These are phyloP conservation scores for Villa cingulata DNA, from an alignment of 2,888 invertebrate species.

Conservation along the genomic window DNA sequence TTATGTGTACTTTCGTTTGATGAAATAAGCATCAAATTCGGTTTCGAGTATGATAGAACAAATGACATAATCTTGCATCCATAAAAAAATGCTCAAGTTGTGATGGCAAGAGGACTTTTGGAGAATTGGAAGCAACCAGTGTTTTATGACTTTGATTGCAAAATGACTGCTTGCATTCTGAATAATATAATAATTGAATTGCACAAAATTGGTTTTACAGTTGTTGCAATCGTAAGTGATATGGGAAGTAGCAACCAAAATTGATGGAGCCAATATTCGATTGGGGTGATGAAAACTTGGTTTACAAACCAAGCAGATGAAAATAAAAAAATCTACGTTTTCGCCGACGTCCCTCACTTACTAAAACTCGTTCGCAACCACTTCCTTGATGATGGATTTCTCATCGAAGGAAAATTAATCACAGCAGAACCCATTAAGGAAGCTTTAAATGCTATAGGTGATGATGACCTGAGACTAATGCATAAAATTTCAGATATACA, in stretches of 20 bases:
- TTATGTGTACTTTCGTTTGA: too few relatives aligned
- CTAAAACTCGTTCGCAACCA: slow-evolving; percentile 7
- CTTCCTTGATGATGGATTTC: slow-evolving; percentile 3
- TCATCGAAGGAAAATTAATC: slow-evolving; percentile 1
- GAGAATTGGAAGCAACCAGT: too few relatives aligned
- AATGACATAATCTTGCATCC: too few relatives aligned
- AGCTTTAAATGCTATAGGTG: not conserved
- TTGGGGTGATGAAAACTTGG: slow-evolving; percentile 1
- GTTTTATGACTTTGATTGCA: too few relatives aligned
- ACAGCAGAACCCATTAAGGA: not conserved
- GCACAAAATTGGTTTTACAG: slow-evolving; percentile 1
- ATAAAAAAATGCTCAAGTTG: too few relatives aligned
- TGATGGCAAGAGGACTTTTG: too few relatives aligned
- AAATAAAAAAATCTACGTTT: too few relatives aligned
- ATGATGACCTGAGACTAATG: slow-evolving; percentile 3
- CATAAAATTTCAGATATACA: not conserved
- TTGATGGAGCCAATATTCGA: not conserved
- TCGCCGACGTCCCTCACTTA: not conserved
- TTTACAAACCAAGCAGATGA: not conserved
- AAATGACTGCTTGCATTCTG: not conserved
- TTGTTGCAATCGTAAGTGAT: slow-evolving; percentile 4
- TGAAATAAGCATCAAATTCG: too few relatives aligned
- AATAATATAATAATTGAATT: not conserved
- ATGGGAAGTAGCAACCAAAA: slow-evolving; percentile 3
- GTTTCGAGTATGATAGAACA: too few relatives aligned